Evolutionary conservation across 2,797 vertebrate species (phyloP), one percentile per base, ranked within the genome.

Genomic region (Glyptemys insculpta): DNA sequence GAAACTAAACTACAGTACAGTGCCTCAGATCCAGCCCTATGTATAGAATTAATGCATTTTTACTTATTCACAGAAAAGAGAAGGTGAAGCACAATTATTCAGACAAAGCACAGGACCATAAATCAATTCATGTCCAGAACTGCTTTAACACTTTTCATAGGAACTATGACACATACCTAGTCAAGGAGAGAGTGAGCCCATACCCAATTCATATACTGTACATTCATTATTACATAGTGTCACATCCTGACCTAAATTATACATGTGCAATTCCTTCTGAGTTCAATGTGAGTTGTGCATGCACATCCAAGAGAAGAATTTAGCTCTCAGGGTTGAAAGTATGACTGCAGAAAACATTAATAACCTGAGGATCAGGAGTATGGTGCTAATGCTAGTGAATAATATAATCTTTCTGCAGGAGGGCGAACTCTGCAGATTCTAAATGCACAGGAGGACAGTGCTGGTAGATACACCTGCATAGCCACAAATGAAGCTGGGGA

Each of bases 401-500:
- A 54, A 3, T 37, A 12, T 1, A 79, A 37, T 96, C 54, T 95
- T 86, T 96, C 93, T 93, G 25, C 94, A 99, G 99, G 99, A 88
- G 99, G 99, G 1, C 98, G 99, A 57, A 99, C 99, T 1, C 98
- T 99, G 88, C 99, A 99, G 98, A 99, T 99, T 91, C 98, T 99
- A 53, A 99, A 98, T 52, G 99, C 99, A 1, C 99, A 98, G 96
- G 98, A 99, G 91, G 99, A 99, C 93, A 98, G 98, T 34, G 97
- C 99, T 92, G 99, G 99, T 68, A 98, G 98, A 93, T 99, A 99
- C 6, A 99, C 99, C 7, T 99, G 99, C 91, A 97, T 99, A 82
- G 99, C 99, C 90, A 99, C 99, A 3, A 99, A 99, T 19, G 99
- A 99, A 94, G 99, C 99, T 2, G 99, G 99, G 85, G 99, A 99